Conservation (phyloP, 2,888 invertebrate genomes). For the Microctonus hyperodae region DNA sequence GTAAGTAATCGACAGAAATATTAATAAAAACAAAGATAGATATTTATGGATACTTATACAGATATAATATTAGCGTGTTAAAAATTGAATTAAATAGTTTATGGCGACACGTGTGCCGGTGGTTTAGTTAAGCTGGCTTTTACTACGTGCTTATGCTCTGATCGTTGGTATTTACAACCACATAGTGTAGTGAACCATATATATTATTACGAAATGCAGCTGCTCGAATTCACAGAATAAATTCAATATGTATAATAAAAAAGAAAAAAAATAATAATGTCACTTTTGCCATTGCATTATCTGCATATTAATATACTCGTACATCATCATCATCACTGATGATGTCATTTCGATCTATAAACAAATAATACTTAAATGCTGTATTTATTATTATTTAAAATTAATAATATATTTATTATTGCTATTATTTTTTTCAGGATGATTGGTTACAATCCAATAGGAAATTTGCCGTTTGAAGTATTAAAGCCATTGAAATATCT, state of each 20-base stretch:
- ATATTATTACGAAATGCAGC: slow-evolving; percentile 43
- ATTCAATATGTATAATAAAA: background rate
- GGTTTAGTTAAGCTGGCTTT: slow-evolving; percentile 35
- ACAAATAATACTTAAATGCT: too few relatives aligned
- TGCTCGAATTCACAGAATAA: slow-evolving; percentile 13
- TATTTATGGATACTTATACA: background rate
- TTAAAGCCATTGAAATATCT: slow-evolving; percentile 53
- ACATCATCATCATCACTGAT: slow-evolving; percentile 27
- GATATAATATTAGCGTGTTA: slow-evolving; percentile 14
- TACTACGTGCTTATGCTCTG: slow-evolving; percentile 44
- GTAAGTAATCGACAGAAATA: slow-evolving; percentile 60
- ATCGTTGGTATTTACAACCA: slow-evolving; percentile 40
- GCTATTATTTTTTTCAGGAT: slow-evolving; percentile 43
- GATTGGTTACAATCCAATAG: slow-evolving; percentile 56
- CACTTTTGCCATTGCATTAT: background rate
- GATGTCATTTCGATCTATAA: slow-evolving; percentile 5
- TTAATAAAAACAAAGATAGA: slow-evolving; percentile 17
- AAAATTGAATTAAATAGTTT: slow-evolving; percentile 7
- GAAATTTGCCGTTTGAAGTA: slow-evolving; percentile 48
- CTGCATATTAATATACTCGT: background rate
- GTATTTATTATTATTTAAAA: too few relatives aligned
- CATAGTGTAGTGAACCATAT: slow-evolving; percentile 36
- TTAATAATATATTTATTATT: too few relatives aligned
- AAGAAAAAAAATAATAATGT: background rate
- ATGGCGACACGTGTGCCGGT: slow-evolving; percentile 28